Evolutionary conservation across 92 coral and sea anemone species (phyloP).

Genomic region (Parazoanthus swiftii): DNA sequence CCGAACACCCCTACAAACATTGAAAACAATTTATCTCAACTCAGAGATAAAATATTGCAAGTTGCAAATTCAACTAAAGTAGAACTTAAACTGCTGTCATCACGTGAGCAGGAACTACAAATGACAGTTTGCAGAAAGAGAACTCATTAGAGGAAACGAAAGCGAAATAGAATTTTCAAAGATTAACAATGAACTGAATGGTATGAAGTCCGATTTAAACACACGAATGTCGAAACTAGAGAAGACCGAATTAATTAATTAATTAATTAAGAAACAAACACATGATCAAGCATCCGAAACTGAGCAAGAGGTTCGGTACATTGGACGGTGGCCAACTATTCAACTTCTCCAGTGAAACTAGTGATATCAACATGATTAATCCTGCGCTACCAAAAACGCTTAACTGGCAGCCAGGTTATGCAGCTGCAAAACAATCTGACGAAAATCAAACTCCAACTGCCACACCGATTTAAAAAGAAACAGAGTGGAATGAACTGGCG

Average conservation of each 20-base stretch:
- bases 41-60: conserved; percentile 30
- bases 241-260: background rate
- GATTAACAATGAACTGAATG: background rate
- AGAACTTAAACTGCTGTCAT: conserved; percentile 6
- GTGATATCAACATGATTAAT: background rate
- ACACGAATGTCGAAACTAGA: conserved; percentile 1
- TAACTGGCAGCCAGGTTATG: background rate
- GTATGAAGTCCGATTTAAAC: background rate
- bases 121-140: background rate
- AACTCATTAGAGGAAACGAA: conserved; percentile 8
- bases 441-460: background rate
- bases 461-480: background rate
- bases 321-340: conserved; percentile 15
- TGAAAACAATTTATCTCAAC: conserved; percentile 2
- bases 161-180: background rate
- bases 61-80: conserved; percentile 2
- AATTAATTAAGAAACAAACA: conserved; percentile 2
- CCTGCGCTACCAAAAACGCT: background rate
- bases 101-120: conserved; percentile 19
- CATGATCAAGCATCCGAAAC: conserved; percentile 12
- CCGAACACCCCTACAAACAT: background rate
- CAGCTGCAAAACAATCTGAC: conserved; percentile 16
- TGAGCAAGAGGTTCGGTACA: background rate
- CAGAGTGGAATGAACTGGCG: background rate
- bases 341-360: background rate